Base-by-base conservation (phyloP, 2,113 vertebrate species). In the Silurus meridionalis region DNA sequence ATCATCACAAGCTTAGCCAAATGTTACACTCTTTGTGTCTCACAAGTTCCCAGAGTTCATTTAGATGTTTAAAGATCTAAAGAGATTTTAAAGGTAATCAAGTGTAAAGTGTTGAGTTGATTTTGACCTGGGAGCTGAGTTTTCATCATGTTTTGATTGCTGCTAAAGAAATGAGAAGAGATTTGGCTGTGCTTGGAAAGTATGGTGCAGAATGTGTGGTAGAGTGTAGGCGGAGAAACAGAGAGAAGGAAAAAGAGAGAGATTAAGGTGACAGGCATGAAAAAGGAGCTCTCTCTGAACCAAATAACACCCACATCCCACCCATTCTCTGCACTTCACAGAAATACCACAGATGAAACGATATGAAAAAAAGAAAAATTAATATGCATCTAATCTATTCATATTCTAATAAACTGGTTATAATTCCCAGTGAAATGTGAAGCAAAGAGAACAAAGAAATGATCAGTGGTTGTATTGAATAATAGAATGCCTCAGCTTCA, bases 161-260 rank as follows among this genome's bases (percentile, higher is more conserved):
- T 64, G 64, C n/a, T 79, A 11, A 78, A 69, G 25, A 72, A 83
- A 72, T 37, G 21, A 66, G 50, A 81, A 60, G 19, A 69, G 52
- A 60, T 86, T 89, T 89, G 82, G 66, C 60, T 80, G 66, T 17
- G 7, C n/a, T 86, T 83, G 50, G 81, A 80, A 74, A 64, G 28
- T 88, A 71, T 83, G 67, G 82, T 63, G 75, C 25, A 83, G n/a
- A 86, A 53, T 50, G 58, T 75, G 81, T 86, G 82, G 85, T 63
- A 55, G 23, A 55, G 72, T 80, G 87, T 83, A 79, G 75, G 87
- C 15, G 74, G 74, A 72, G 63, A 71, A 53, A 17, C 46, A 63
- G 37, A 48, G 28, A 58, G 63, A 55, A 37, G 61, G 10, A 69
- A 17, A 80, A n/a, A 69, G 66, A 67, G 28, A 50, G 37, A 28